phyloP scores from a whole-genome alignment of 1,140 invertebrate genomes.

The Centruroides vittatus region DNA sequence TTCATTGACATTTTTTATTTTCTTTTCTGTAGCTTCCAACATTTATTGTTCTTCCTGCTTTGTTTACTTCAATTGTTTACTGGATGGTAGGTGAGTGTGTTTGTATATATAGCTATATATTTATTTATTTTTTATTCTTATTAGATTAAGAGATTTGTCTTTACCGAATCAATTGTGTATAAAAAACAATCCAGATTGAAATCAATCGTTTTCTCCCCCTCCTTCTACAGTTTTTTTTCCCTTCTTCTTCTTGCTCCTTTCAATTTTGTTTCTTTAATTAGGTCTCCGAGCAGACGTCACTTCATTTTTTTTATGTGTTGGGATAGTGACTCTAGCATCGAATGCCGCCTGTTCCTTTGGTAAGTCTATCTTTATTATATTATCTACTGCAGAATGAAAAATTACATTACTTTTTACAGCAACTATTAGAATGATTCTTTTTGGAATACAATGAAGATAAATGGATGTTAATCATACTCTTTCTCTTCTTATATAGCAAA shows the following conservation, averaged over 20 bases:
- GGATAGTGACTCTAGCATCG: slow-evolving; percentile 62
- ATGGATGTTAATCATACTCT: too few species aligned
- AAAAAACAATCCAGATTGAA: too few species aligned
- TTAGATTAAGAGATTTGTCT: too few species aligned
- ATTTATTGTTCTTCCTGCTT: slow-evolving; percentile 53
- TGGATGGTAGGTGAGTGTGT: slow-evolving; percentile 35
- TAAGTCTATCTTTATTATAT: slow-evolving; percentile 31
- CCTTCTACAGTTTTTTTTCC: too few species aligned
- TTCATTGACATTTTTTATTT: background rate
- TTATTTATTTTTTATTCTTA: too few species aligned
- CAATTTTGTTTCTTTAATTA: slow-evolving; percentile 40
- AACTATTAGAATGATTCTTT: too few species aligned
- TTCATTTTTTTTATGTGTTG: slow-evolving; percentile 60
- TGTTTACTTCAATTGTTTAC: slow-evolving; percentile 75
- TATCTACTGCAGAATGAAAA: background rate
- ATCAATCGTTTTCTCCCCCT: too few species aligned
- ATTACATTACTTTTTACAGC: too few species aligned
- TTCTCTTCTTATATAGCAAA: too few species aligned
- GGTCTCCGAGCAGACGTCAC: slow-evolving; percentile 54
- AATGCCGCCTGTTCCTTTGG: slow-evolving; percentile 86
- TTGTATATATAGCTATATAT: background rate
- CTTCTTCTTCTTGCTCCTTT: background rate
- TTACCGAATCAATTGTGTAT: too few species aligned
- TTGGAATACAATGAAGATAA: too few species aligned
- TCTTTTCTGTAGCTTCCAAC: slow-evolving; percentile 24